Evolutionary conservation across 1,140 invertebrate genomes (phyloP).

Genomic region (Sminthurinus signatus): DNA sequence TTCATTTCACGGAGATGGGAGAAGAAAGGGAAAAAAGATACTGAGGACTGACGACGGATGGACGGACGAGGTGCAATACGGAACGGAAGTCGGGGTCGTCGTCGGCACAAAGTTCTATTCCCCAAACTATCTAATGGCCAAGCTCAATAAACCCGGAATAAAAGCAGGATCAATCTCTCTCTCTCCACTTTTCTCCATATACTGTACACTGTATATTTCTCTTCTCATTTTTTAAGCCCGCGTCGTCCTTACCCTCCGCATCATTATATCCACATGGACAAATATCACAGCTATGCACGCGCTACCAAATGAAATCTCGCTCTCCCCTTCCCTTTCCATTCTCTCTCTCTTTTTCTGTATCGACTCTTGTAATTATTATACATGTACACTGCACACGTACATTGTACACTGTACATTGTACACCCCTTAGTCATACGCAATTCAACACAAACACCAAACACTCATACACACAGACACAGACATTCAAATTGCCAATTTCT

Average conservation of each 20-base stretch:
- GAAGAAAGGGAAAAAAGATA: not conserved
- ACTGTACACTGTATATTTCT: too few relatives aligned
- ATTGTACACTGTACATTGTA: too few relatives aligned
- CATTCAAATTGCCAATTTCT: too few relatives aligned
- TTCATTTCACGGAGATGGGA: not conserved
- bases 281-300: conserved; percentile 23
- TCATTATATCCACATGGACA: conserved; percentile 25
- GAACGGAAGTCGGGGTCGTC: conserved; percentile 28
- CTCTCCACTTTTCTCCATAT: not conserved
- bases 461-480: too few relatives aligned
- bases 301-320: conserved; percentile 26
- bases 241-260: conserved; percentile 11
- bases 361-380: not conserved
- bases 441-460: too few relatives aligned
- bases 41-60: not conserved
- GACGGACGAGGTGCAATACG: conserved; percentile 6
- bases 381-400: too few relatives aligned
- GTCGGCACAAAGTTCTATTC: conserved; percentile 16
- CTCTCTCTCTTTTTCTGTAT: not conserved
- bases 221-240: conserved; percentile 10
- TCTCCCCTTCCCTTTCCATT: not conserved
- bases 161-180: conserved; percentile 26
- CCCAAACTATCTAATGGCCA: conserved; percentile 11
- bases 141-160: conserved; percentile 27
- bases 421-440: too few relatives aligned